phyloP scores from a whole-genome alignment of 2,888 invertebrate species.

The Caenorhabditis panamensis region DNA sequence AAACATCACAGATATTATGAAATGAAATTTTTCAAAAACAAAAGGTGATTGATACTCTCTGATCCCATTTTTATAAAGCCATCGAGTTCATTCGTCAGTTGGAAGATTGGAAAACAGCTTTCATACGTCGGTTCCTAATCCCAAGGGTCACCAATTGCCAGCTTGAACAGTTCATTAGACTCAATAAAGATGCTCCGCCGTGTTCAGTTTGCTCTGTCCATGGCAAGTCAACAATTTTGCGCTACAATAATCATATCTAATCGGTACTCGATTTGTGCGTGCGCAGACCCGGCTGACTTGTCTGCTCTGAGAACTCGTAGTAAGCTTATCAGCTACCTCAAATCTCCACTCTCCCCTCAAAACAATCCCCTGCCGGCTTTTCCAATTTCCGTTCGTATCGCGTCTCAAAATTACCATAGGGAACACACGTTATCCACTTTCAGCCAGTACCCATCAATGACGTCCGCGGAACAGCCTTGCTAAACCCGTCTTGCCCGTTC shows the following conservation, averaged over 20 bases:
- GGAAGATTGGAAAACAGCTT: background rate
- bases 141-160: background rate
- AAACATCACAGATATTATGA: constrained; percentile 6
- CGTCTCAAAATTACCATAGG: background rate
- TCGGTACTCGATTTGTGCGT: background rate
- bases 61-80: too few relatives aligned
- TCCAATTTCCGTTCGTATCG: constrained; percentile 14
- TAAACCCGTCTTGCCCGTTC: constrained; percentile 29
- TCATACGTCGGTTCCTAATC: background rate
- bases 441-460: constrained; percentile 39
- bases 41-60: too few relatives aligned
- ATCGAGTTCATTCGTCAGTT: background rate
- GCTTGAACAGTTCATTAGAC: background rate
- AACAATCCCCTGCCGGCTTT: background rate
- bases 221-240: background rate
- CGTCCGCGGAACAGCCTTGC: constrained; percentile 41
- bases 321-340: background rate
- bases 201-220: background rate
- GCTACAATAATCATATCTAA: constrained; percentile 8
- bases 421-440: constrained; percentile 15
- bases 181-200: background rate
- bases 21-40: background rate
- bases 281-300: background rate
- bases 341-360: background rate
- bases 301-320: background rate